Evolutionary conservation across 2,113 vertebrate genomes (phyloP), one percentile per base, ranked within the genome.

Genomic region (Cygnus buccinator): DNA sequence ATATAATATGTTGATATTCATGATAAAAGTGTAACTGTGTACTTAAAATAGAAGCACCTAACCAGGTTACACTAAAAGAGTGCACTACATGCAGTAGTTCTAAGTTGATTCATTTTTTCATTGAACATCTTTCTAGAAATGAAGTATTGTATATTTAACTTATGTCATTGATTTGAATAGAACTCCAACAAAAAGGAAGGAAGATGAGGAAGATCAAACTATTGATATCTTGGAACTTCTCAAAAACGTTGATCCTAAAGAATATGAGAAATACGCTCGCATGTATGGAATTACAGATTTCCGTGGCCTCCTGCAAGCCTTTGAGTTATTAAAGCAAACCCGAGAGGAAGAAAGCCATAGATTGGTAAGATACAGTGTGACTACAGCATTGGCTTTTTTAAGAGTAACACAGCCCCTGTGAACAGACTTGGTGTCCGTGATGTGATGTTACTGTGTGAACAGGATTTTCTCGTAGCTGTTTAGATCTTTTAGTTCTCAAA

Each of bases 231-330:
- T 99, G 86, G 99, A 99, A 96, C 98, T 99, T 94, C 97, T 99
- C 89, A 99, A 99, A 98, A 99, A 99, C 16, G 99, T 99, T 65
- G 99, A 99, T 97, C 99, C 99, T 67, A 99, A 99, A 97, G 99
- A 99, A 95, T 99, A 99, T 71, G 99, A 99, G 97, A 99, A 99
- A 96, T 99, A 99, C 4, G 99, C 99, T 83, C 98, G 99, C 19
- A 99, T 99, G 99, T 99, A 99, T 62, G 99, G 99, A 76, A 99
- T 99, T 95, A 99, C 99, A 17, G 99, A 99, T 97, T 99, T 99
- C 98, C 98, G 99, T 35, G 99, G 99, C 65, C 98, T 99, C 71
- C 98, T 99, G 68, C 99, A 99, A 97, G 99, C 99, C 61, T 99
- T 99, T 93, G 99, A 99, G 94, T 96, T 99, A 94, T 97, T 99